Evolutionary conservation across 2,888 invertebrate species (phyloP), one percentile per base, ranked within the genome.

Genomic region (Pyrochroa serraticornis): DNA sequence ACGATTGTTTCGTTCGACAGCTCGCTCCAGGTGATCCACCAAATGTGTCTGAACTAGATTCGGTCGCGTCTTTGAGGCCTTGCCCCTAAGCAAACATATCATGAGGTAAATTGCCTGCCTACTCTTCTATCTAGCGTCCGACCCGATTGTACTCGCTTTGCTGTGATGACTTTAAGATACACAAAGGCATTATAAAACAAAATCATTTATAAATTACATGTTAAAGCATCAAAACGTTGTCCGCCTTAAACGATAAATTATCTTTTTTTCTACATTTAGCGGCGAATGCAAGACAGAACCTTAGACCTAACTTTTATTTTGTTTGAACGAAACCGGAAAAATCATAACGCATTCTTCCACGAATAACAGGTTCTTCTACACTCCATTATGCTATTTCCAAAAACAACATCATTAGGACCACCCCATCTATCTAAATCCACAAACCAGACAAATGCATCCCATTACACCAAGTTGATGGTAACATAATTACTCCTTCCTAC

Each of bases 81-180:
- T 78, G 77, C 79, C 79, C 77, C 75, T 79, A 78, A 78, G 77
- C 78, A 79, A 79, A 79, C 79, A 79, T 78, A 79, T 79, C 79
- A 78, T 77, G 76, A 77, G 78, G 78, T 78, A 79, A 79, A 79
- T 79, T 79, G 75, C 77, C 77, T 78, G 77, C 77, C 77, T 77
- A 75, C 75, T 75, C 74, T 69, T 69, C 70, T 70, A 70, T 72
- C 70, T 71, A 71, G 68, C 70, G 71, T 67, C 71, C 74, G 69
- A 69, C 67, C 68, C 71, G 72, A 68, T 70, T 70, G 69, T 68
- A 67, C 64, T 69, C 63, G 69, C 66, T 69, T 65, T 70, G 68
- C 74, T 75, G 74, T 72, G 76, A 75, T 75, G 75, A 76, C 74
- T 76, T 75, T 69, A 75, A 76, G 75, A 72, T 75, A 76, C 75